Base-by-base conservation (phyloP, 2,888 invertebrate species). In the Chelonus formosanus region DNA sequence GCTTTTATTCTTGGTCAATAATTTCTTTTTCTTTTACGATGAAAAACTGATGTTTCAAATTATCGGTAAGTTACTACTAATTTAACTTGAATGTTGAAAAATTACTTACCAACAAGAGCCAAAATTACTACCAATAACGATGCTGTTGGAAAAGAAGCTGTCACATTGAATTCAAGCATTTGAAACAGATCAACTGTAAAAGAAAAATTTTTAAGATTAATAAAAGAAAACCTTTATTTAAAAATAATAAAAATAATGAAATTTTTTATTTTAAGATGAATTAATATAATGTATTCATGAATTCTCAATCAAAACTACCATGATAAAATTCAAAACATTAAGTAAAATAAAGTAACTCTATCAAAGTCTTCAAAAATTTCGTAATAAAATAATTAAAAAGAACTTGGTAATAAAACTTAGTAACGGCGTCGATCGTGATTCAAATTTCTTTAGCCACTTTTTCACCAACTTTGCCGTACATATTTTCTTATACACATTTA, bases 111-210 rank as follows among this genome's bases (percentile, higher is more conserved):
- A 77, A 99, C 98, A 84, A 99, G 88, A 52, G 99, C 99, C 84
- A 99, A 86, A 75, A 99, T 97, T 68, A 98, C 98, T 4, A 98
- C 99, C 73, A 99, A 89, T 60, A 99, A 87, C 3, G 98, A 97
- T 44, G 98, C 98, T 53, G 97, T 96, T 43, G 98, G 98, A 84
- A 98, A 98, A 63, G 93, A 93, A 63, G 97, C 92, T 3, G 94
- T 91, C 69, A 95, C 92, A 86, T 98, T 98, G 86, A 96, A 95
- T 86, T 98, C 98, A 85, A 98, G 86, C 96, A 98, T 97, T 86
- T 98, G 98, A 73, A 99, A 90, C 64, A 99, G 88, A 85, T 99
- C 98, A 83, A 98, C 97, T 97, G 89, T 64, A 90, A 90, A 20
- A 20, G 20, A 20, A 20, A 20, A 20, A 20, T 20, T 20, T 20